These are phyloP conservation scores for Archilochus colubris DNA, from an alignment of 2,113 vertebrate genomes.

Conservation along the genomic window DNA sequence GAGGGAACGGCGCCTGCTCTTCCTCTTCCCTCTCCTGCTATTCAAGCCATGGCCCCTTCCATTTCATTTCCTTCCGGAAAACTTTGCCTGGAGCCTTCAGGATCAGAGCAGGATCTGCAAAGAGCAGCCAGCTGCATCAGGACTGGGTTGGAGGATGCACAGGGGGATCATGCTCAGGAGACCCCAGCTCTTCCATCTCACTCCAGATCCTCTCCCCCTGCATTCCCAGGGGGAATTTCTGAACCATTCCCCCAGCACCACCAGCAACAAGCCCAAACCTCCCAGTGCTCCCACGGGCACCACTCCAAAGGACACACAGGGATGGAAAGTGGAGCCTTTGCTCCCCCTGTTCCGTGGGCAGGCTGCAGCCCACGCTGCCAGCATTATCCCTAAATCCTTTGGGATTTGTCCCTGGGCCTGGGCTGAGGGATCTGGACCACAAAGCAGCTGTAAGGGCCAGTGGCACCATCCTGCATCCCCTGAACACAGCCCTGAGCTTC, in stretches of 20 bases:
- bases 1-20: not conserved
- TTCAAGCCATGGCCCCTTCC: not conserved
- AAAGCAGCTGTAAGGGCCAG: not conserved
- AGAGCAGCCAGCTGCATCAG: not conserved
- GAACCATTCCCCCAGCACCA: not conserved
- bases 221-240: not conserved
- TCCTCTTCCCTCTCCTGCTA: not conserved
- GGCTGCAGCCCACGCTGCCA: not conserved
- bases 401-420: not conserved
- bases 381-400: not conserved
- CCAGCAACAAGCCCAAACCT: not conserved
- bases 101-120: not conserved
- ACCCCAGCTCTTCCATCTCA: not conserved
- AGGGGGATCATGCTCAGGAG: not conserved
- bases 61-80: not conserved
- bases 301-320: too few relatives aligned
- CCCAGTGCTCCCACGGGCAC: not conserved
- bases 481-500: not conserved
- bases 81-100: not conserved
- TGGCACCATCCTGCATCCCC: not conserved
- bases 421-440: not conserved
- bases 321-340: not conserved
- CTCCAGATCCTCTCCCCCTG: rapidly evolving
- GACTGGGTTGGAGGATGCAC: not conserved
- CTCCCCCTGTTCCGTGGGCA: not conserved